phyloP scores from a whole-genome alignment of 2,113 vertebrate genomes.

The Xerus inauris region DNA sequence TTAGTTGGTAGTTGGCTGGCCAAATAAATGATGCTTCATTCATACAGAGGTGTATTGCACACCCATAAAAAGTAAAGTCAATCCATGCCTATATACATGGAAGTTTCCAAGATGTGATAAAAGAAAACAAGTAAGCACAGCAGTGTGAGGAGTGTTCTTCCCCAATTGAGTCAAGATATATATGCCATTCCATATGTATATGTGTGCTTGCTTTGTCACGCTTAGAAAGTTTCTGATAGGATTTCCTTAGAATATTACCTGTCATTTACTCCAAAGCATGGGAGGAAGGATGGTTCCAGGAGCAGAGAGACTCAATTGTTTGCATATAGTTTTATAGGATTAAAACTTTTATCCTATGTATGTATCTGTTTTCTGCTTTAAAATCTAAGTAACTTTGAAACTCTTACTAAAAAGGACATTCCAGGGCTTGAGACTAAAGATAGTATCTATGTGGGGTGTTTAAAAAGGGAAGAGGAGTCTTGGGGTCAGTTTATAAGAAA shows the following conservation, averaged over 20 bases:
- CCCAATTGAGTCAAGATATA: not conserved
- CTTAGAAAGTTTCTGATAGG: not conserved
- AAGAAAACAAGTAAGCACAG: not conserved
- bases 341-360: not conserved
- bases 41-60: not conserved
- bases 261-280: not conserved
- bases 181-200: not conserved
- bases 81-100: not conserved
- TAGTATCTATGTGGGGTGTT: not conserved
- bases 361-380: not conserved
- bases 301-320: not conserved
- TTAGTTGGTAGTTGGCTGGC: not conserved
- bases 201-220: not conserved
- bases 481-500: not conserved
- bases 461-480: not conserved
- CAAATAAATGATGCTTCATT: not conserved
- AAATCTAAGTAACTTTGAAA: not conserved
- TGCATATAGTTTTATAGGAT: not conserved
- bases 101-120: not conserved
- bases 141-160: not conserved
- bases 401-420: not conserved
- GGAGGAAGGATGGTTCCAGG: not conserved
- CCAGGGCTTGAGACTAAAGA: not conserved
- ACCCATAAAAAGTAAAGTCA: not conserved
- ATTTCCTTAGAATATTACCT: not conserved